Base-by-base conservation (phyloP, 2,888 invertebrate species). In the Siphonodentalium dalli region DNA sequence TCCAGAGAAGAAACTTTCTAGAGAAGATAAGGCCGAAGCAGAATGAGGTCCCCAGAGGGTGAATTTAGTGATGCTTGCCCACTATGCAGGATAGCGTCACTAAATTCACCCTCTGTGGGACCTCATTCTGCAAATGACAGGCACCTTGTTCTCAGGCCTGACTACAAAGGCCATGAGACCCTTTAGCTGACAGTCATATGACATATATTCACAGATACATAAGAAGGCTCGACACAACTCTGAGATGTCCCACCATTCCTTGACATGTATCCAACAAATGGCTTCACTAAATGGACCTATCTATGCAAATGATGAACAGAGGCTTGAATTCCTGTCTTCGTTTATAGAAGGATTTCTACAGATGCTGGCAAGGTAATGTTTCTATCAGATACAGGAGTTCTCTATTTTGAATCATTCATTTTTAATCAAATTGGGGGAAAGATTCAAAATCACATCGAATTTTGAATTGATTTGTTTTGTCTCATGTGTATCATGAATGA, bases 251-350 rank as follows among this genome's bases (percentile, higher is more conserved):
- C 89, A 89, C 75, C 89, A 90, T 58, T 89, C 91, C 0, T 82
- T 93, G 52, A 89, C 87, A 46, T 93, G 93, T 80, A 84, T 95
- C 39, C 89, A 90, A 9, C 93, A 93, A 77, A 82, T 94, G 53
- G 88, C 89, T 0, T 87, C 88, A 15, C 78, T 90, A 27, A 87
- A 86, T 74, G 89, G 89, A 5, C 81, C 83, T 2, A 80, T 88
- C 6, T 79, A 87, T 53, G 69, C 74, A 26, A 80, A 82, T 49
- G 84, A 85, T 31, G 84, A 85, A 44, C 78, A 83, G 1, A 81
- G 85, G 57, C 65, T 85, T 4, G 83, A 85, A 40, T 90, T 89
- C 72, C 76, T 89, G 5, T 83, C 83, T 9, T 82, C 82, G 51
- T 89, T 87, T 69, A 74, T 88, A 64, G 84, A 86, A 56, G 85